A percentile compares a stretch with the other conserved stretches of the same genome.
phyloP scores from a whole-genome alignment of 2,888 invertebrate species.

The Coenonympha glycerion region DNA sequence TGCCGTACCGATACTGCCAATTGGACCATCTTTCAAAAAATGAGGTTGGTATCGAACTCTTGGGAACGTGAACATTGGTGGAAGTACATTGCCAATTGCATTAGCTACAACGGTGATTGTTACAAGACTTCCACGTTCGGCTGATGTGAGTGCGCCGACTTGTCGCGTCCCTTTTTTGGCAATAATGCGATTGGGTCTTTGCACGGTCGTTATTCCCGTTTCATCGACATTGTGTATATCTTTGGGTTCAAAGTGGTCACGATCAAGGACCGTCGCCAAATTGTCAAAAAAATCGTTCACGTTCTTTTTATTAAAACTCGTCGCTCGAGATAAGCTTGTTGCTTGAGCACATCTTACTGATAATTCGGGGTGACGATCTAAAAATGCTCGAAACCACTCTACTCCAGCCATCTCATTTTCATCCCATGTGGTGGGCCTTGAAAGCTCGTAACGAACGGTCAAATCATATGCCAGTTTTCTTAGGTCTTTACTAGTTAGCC shows the following conservation, averaged over 20 bases:
- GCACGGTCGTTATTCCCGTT: slow-evolving; percentile 46
- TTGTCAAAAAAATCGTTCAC: slow-evolving; percentile 13
- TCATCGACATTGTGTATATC: slow-evolving; percentile 50
- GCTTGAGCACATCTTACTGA: slow-evolving; percentile 8
- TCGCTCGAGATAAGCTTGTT: slow-evolving; percentile 10
- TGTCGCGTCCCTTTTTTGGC: slow-evolving; percentile 42
- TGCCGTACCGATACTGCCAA: slow-evolving; percentile 26
- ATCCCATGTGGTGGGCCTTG: neutral
- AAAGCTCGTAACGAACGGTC: slow-evolving; percentile 23
- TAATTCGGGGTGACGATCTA: slow-evolving; percentile 2
- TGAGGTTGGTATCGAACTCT: slow-evolving; percentile 32
- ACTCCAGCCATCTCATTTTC: slow-evolving; percentile 3
- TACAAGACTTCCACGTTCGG: slow-evolving; percentile 34
- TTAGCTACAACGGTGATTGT: slow-evolving; percentile 29
- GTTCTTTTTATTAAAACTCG: slow-evolving; percentile 18
- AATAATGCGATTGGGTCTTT: slow-evolving; percentile 42
- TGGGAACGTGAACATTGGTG: slow-evolving; percentile 39
- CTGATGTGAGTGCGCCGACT: slow-evolving; percentile 43
- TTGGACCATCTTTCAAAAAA: slow-evolving; percentile 36
- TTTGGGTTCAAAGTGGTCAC: slow-evolving; percentile 19
- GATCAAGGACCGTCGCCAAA: slow-evolving; percentile 10
- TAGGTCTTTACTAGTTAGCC: slow-evolving; percentile 25
- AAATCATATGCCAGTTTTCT: slow-evolving; percentile 29
- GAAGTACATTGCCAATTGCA: slow-evolving; percentile 27
- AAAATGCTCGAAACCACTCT: slow-evolving; percentile 5